A percentile compares a stretch with the other conserved stretches of the same genome.
Evolutionary conservation across 2,888 invertebrate species (phyloP).

Genomic region (Anaspis maculata): DNA sequence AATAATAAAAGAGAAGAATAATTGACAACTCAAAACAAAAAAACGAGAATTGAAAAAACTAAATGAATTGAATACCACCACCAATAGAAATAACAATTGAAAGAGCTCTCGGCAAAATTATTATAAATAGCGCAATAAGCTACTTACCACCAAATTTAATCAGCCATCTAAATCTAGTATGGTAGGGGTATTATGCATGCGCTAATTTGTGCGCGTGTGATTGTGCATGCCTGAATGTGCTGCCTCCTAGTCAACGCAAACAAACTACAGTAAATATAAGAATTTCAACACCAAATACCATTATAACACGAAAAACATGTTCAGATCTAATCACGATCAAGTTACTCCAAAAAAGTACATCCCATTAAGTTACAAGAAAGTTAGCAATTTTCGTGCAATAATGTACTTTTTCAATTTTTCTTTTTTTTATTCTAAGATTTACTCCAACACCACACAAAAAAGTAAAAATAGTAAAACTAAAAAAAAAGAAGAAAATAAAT

Average conservation of each 20-base stretch:
- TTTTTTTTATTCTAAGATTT: too few relatives aligned
- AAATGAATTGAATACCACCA: slow-evolving; percentile 14
- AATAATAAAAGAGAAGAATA: not conserved
- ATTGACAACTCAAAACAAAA: slow-evolving; percentile 3
- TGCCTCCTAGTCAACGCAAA: slow-evolving; percentile 42
- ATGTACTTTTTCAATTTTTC: too few relatives aligned
- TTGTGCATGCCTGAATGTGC: slow-evolving; percentile 42
- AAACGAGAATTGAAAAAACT: slow-evolving; percentile 2
- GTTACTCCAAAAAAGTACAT: too few relatives aligned
- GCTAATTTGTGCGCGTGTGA: slow-evolving; percentile 40
- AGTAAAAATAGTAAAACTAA: too few relatives aligned
- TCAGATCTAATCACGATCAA: too few relatives aligned
- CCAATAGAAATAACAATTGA: slow-evolving; percentile 21
- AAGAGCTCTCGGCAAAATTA: slow-evolving; percentile 29
- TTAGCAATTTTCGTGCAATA: slow-evolving; percentile 25
- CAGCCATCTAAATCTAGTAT: slow-evolving; percentile 42
- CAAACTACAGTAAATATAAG: slow-evolving; percentile 40
- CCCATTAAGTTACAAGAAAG: too few relatives aligned
- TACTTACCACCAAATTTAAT: slow-evolving; percentile 39
- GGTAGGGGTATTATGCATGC: slow-evolving; percentile 42
- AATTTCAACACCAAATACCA: slow-evolving; percentile 27
- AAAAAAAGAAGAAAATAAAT: too few relatives aligned
- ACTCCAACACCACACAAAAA: too few relatives aligned
- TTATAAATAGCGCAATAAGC: slow-evolving; percentile 39
- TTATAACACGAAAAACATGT: slow-evolving; percentile 23